Conservation (phyloP, 2,797 vertebrate genomes). For the Decapterus maruadsi region DNA sequence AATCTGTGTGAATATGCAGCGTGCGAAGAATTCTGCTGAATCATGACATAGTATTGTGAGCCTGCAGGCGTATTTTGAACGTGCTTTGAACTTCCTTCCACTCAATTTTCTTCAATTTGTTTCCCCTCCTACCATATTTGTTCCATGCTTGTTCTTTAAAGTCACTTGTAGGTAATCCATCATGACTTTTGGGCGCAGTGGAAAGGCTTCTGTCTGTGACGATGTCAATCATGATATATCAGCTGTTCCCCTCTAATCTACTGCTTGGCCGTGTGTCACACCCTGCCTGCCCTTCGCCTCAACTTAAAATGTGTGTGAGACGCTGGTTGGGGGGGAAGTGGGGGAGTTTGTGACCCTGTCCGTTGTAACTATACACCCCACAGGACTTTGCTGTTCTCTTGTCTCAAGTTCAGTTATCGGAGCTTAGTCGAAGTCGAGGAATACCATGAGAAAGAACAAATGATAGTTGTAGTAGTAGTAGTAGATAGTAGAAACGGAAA, state of each 20-base stretch:
- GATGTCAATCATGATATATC: slow-evolving; percentile 63
- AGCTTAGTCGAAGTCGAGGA: slow-evolving; percentile 42
- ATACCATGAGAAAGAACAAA: slow-evolving; percentile 37
- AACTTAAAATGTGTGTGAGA: slow-evolving; percentile 60
- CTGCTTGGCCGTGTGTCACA: slow-evolving; percentile 53
- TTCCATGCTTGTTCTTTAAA: slow-evolving; percentile 45
- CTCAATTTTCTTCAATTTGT: slow-evolving; percentile 32
- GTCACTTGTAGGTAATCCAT: slow-evolving; percentile 41
- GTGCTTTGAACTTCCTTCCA: slow-evolving; percentile 30
- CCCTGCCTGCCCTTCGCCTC: slow-evolving; percentile 39
- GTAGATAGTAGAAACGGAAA: too few relatives aligned
- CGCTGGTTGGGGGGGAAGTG: slow-evolving; percentile 20
- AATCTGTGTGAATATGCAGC: not conserved
- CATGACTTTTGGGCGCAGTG: slow-evolving; percentile 51
- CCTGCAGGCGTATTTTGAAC: slow-evolving; percentile 14
- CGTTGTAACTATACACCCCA: slow-evolving; percentile 73
- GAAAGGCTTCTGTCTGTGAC: slow-evolving; percentile 60
- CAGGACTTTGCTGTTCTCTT: slow-evolving; percentile 69
- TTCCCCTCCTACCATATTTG: slow-evolving; percentile 2
- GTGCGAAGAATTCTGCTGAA: slow-evolving; percentile 10
- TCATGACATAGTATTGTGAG: slow-evolving; percentile 14
- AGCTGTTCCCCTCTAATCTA: slow-evolving; percentile 68
- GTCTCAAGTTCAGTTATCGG: slow-evolving; percentile 69
- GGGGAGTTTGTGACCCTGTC: slow-evolving; percentile 54
- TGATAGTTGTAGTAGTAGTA: too few relatives aligned